A percentile compares a stretch with the other conserved stretches of the same genome.
phyloP scores from a whole-genome alignment of 2,888 invertebrate species.

The Hyposoter didymator region DNA sequence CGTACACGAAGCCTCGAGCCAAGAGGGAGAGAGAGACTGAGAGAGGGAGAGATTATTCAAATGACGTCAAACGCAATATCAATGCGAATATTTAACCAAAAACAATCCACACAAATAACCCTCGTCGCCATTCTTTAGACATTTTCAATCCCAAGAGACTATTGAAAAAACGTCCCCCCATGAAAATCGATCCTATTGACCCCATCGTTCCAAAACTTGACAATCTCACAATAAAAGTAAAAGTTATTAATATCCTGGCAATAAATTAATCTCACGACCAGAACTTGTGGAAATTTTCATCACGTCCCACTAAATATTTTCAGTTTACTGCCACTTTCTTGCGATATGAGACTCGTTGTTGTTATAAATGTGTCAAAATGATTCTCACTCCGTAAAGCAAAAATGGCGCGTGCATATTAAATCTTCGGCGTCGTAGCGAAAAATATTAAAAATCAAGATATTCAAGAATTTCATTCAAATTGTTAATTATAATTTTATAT shows the following conservation, averaged over 20 bases:
- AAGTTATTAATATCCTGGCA: not conserved
- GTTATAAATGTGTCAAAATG: too few relatives aligned
- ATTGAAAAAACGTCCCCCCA: not conserved
- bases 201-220: not conserved
- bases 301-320: too few relatives aligned
- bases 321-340: too few relatives aligned
- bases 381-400: too few relatives aligned
- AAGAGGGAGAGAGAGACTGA: conserved; percentile 6
- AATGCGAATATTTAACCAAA: not conserved
- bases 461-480: too few relatives aligned
- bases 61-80: not conserved
- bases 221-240: not conserved
- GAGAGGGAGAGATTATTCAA: not conserved
- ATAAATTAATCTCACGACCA: not conserved
- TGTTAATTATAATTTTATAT: too few relatives aligned
- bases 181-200: not conserved
- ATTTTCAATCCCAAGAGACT: not conserved
- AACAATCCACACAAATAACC: not conserved
- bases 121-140: not conserved
- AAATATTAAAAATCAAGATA: too few relatives aligned
- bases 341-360: too few relatives aligned
- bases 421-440: too few relatives aligned
- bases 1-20: not conserved
- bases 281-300: too few relatives aligned
- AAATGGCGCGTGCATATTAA: too few relatives aligned